Evolutionary conservation across 1,140 invertebrate genomes (phyloP), one percentile per base, ranked within the genome.

Genomic region (Drosophila sproati): DNA sequence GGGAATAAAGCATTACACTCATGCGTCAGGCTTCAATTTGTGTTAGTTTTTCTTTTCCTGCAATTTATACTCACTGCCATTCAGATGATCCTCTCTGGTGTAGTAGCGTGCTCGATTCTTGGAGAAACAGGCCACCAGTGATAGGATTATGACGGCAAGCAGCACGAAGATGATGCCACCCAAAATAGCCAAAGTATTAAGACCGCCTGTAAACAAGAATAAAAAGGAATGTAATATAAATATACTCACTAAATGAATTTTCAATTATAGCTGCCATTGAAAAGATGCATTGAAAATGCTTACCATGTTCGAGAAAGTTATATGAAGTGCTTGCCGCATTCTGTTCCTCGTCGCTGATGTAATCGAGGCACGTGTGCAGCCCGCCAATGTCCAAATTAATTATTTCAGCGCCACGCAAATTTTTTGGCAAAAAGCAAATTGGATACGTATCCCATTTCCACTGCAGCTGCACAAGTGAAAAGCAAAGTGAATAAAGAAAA

Each of bases 41-140:
- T 20, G 20, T 10, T 34, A 43, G 34, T 50, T 60, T 7, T 8
- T 10, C 60, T 37, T 41, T 10, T 31, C 20, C 20, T 20, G 20
- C 20, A 20, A 20, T 20, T n/a, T 20, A n/a, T 76, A 87, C 87
- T 87, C 69, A 88, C 85, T 89, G 70, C 88, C 86, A 78, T 77
- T 83, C 39, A 94, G 82, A 79, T 95, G 94, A 77, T 95, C 95
- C 92, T 96, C 95, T 95, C 95, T 82, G 94, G 94, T 32, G 94
- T 96, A 93, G 95, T 96, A 92, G 95, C 96, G 75, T 34, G 95
- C 95, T 1, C 95, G 94, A 77, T 95, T 95, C 66, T 93, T 93
- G 34, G 95, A 95, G 80, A 94, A 94, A 48, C 93, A 93, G 51
- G 94, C 90, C 5, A 93, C 93, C 20, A 92, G 93, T 3, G 94